Base-by-base conservation (phyloP, 1,140 invertebrate species). In the Drosophila pseudoobscura region DNA sequence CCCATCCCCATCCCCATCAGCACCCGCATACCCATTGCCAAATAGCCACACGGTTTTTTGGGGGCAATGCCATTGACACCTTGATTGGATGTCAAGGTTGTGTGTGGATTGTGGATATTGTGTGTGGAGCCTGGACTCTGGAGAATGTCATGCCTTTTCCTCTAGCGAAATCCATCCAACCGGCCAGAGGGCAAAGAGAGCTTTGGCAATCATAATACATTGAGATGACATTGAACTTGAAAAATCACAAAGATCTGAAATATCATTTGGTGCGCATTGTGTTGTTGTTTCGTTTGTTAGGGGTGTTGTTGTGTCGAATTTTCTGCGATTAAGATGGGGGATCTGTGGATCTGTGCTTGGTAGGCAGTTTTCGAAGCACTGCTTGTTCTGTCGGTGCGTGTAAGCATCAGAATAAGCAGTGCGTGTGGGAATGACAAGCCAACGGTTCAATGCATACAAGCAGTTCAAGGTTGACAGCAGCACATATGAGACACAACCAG, bases 1-100 rank as follows among this genome's bases (percentile, higher is more conserved):
- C 49, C 9, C 11, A 44, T 47, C 41, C 49, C 9, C 11, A 24
- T 5, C 9, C 39, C 22, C 29, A 31, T 31, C 22, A 7, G 0
- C 3, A 0, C 9, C 6, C 29, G 6, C 29, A 29, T 29, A 15
- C 24, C 35, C 35, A 39, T 39, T 39, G 35, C 54, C 31, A 31
- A 47, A 45, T 35, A 62, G 44, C 53, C 35, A 54, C 55, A 68
- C 17, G 63, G 46, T 20, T 53, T 31, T 20, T 53, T 31, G 46
- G 43, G 29, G 71, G 51, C 65, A 50, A 75, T 68, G 85, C 50
- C 82, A 87, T 78, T 88, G 82, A 87, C 82, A 87, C 83, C 65
- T 78, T 87, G 77, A 87, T 87, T 87, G 82, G 82, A 75, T 87
- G 82, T 87, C 82, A 87, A 87, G 82, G 82, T 87, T 88, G 77